Base-by-base conservation (phyloP, 2,113 vertebrate species). In the Fulica atra region DNA sequence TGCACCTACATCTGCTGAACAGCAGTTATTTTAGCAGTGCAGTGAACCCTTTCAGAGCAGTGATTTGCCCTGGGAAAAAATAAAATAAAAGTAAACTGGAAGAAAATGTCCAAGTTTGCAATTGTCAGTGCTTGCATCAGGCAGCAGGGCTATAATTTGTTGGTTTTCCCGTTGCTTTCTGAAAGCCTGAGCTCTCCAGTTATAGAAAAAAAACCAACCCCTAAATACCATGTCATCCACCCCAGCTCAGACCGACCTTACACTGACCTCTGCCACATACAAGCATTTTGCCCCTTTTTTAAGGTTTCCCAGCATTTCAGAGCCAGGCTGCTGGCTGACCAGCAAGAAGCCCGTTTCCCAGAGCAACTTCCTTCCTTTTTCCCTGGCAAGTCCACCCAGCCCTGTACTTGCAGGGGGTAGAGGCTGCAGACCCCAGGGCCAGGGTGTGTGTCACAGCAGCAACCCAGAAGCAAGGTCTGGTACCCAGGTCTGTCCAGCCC, bases 1-100 rank as follows among this genome's bases (percentile, higher is more conserved):
- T 80, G 95, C 87, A 64, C 93, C 80, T 86, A 89, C 57, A 64
- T 48, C 93, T 77, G 74, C 78, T 70, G 54, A 60, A 6, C 1
- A 0, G 79, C 85, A 94, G 90, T 85, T 96, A 92, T 92, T 95
- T 93, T 40, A 89, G 85, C 81, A 89, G 88, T 66, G 85, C 85
- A 87, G 63, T 11, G 6, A 91, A 74, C 84, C 87, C 63, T 80
- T 46, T 38, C 79, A n/a, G 51, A 82, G 79, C 93, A 81, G 69
- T 65, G 90, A 94, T 90, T 89, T 94, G 70, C 60, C 66, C 88
- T 68, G 65, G 74, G 69, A 71, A 83, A 93, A 95, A 60, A 14
- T 68, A 77, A 94, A 80, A 33, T 46, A 65, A 63, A 50, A 76
- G 20, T 33, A 95, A 92, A 74, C 29, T 25, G 63, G 71, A 5